Evolutionary conservation across 2,888 invertebrate genomes (phyloP), one percentile per base, ranked within the genome.

Genomic region (Orthosia incerta): DNA sequence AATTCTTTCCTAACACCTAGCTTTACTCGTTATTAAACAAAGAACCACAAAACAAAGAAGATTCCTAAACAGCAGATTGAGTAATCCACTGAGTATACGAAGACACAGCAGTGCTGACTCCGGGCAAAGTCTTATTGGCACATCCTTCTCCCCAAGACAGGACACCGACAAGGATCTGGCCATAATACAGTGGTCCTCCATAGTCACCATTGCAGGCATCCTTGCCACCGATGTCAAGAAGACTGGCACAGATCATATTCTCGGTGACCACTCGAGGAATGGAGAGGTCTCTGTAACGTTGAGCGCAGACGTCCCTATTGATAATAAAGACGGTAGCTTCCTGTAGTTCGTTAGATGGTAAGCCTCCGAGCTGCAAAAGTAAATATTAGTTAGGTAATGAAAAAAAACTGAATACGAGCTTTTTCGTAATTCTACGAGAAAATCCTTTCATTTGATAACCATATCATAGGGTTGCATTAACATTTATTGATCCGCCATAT

Each of bases 101-200:
- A 1, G 88, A 79, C 62, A 97, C 93, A 20, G 92, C 90, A n/a
- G 95, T 93, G 83, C 93, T 95, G 81, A 97, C 94, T 51, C 95
- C 95, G 0, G 97, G 97, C 86, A 90, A 94, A 60, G 85, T 79
- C 16, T 88, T 90, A 76, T 92, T 88, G 9, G 93, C 95, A 80
- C 96, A 96, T 5, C 94, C 94, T 59, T 89, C 87, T 74, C 96
- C 96, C 94, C 95, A 96, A 51, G 96, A 96, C 53, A 94, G 91
- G 76, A 97, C 80, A 39, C 96, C 96, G 72, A 96, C 91, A 68
- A 95, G 88, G 76, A 89, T 88, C 61, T 92, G 88, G 51, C 86
- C 88, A 80, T 87, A 92, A 85, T 93, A 94, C 71, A 96, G 78
- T n/a, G 97, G 96, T 56, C 97, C 96, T 9, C 96, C 97, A 70